These are phyloP conservation scores for Chascanopsetta lugubris DNA, from an alignment of 2,113 vertebrate genomes.

Conservation along the genomic window DNA sequence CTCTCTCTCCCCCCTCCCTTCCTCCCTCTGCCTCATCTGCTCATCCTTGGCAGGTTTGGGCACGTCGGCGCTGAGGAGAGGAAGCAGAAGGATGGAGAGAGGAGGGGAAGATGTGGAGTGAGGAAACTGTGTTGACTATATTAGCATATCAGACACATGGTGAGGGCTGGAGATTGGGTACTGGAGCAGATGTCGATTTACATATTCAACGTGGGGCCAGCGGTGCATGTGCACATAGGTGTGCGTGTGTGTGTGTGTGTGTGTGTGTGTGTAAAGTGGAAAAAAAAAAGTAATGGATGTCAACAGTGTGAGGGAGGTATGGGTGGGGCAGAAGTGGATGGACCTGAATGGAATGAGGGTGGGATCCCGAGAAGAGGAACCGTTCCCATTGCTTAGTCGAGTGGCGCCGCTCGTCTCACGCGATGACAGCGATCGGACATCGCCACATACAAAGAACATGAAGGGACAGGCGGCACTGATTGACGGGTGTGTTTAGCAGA, in stretches of 20 bases:
- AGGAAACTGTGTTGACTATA: conserved; percentile 69
- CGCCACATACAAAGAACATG: conserved; percentile 45
- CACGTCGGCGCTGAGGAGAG: conserved; percentile 43
- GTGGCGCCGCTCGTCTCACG: conserved; percentile 14
- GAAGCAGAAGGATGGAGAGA: conserved; percentile 56
- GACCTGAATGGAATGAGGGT: conserved; percentile 35
- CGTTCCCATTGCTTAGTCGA: conserved; percentile 9
- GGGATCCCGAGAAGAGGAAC: conserved; percentile 46
- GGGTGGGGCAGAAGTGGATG: conserved; percentile 58
- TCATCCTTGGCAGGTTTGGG: conserved; percentile 65
- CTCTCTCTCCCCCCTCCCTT: not conserved
- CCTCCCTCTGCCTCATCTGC: conserved; percentile 69
- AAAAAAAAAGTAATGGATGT: conserved; percentile 43
- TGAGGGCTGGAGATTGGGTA: conserved; percentile 77
- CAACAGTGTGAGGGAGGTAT: conserved; percentile 53
- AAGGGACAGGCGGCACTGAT: conserved; percentile 50
- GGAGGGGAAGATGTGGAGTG: conserved; percentile 57
- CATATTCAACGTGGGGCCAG: conserved; percentile 79
- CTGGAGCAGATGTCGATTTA: conserved; percentile 84
- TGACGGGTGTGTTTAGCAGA: conserved; percentile 58
- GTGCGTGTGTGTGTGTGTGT: conserved; percentile 37
- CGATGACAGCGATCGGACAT: too few species aligned
- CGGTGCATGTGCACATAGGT: conserved; percentile 63
- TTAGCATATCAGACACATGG: conserved; percentile 84
- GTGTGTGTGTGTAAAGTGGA: not conserved